These are phyloP conservation scores for Psittacula derbiana DNA, from an alignment of 2,797 vertebrate genomes.

Conservation along the genomic window DNA sequence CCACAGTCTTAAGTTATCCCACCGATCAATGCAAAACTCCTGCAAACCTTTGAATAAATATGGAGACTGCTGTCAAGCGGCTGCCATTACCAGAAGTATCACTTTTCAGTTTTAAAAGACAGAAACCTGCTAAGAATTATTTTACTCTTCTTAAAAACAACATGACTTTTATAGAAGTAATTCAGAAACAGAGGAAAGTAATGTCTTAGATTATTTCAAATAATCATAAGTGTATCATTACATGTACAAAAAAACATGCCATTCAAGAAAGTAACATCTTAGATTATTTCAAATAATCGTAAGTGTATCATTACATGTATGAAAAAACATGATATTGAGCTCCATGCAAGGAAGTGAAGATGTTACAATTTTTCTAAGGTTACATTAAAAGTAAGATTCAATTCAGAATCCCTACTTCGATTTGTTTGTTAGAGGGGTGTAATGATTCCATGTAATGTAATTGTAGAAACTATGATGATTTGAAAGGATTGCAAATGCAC, in stretches of 20 bases:
- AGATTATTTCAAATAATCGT: not conserved
- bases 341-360: not conserved
- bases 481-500: not conserved
- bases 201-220: not conserved
- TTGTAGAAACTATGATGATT: not conserved
- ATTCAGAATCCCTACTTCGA: not conserved
- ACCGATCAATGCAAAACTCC: not conserved
- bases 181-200: not conserved
- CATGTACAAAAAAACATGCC: not conserved
- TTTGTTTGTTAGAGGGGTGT: not conserved
- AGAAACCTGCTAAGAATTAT: not conserved
- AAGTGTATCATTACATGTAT: not conserved
- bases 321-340: not conserved
- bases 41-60: not conserved
- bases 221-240: not conserved
- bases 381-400: not conserved
- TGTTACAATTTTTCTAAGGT: not conserved
- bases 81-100: not conserved
- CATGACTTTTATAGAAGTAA: not conserved
- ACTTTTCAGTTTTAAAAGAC: not conserved
- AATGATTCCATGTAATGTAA: not conserved
- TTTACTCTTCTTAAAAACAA: not conserved
- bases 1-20: not conserved
- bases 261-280: not conserved
- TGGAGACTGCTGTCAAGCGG: not conserved